Base-by-base conservation (phyloP, 1,140 invertebrate genomes). In the Dendroctonus valens region DNA sequence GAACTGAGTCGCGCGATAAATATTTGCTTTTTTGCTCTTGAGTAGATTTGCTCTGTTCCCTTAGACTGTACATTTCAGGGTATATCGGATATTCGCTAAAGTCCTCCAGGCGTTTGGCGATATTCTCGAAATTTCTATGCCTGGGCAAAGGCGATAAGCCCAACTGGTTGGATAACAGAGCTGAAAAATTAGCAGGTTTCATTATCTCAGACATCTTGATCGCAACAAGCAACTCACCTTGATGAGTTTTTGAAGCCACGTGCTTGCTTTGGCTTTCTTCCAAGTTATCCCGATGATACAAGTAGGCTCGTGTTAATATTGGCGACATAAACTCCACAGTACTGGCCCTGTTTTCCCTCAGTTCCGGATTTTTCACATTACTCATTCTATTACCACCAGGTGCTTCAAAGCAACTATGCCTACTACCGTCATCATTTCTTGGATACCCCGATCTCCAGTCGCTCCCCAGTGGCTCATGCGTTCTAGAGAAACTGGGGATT, bases 91-190 rank as follows among this genome's bases (percentile, higher is more conserved):
- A 59, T 5, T 65, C 50, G 15, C 60, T 55, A 44, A 65, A 65
- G 5, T 71, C 65, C 12, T 65, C 54, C 26, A 67, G 12, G 7
- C 61, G 41, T 9, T 61, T 50, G 7, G 70, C 53, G 6, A 69
- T 49, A 42, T 71, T 69, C 38, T 75, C 73, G 42, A 68, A 70
- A 46, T 72, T 73, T 51, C 60, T 59, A 48, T 73, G 73, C 6
- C 73, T 58, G 6, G 72, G 70, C n/a, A 75, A 37, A 42, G 73
- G 73, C 4, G 74, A 74, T 6, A 69, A 38, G 11, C 63, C 71
- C 12, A 74, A 44, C 58, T 69, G 65, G 9, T 72, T 66, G 5
- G 57, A 53, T 1, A 70, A 37, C 26, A 57, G 51, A 5, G 64
- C 70, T 67, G 14, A 46, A 67, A n/a, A 65, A 7, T 54, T 11